phyloP scores from a whole-genome alignment of 2,113 vertebrate genomes.

The Trogon melanurus region DNA sequence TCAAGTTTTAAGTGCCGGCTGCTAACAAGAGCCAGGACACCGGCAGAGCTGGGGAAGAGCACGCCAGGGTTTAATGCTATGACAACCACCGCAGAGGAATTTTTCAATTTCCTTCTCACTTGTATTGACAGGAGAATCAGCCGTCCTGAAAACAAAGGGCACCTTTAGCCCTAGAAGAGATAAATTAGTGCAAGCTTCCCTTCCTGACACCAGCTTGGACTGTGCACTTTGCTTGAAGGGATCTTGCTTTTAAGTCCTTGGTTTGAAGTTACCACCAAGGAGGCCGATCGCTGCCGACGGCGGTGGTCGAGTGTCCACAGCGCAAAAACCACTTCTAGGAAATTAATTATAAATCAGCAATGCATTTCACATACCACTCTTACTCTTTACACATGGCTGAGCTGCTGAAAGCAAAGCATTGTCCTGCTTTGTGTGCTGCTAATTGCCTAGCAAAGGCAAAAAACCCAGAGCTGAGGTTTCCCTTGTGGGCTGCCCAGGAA shows the following conservation, averaged over 20 bases:
- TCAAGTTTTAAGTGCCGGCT: neutral
- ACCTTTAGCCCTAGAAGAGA: neutral
- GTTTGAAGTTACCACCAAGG: neutral
- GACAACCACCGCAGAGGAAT: neutral
- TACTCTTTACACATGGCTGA: neutral
- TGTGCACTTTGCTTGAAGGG: neutral
- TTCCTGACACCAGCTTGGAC: neutral
- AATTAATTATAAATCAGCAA: neutral
- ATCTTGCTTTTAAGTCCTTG: neutral
- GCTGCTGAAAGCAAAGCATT: neutral
- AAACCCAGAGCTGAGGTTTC: neutral
- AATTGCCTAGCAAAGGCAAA: neutral
- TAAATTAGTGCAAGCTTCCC: neutral
- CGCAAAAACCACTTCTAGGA: neutral
- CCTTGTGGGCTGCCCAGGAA: neutral
- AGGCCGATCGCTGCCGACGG: neutral
- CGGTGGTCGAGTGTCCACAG: neutral
- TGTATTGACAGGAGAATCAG: neutral
- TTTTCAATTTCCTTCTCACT: slow-evolving; percentile 27
- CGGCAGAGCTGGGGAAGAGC: neutral
- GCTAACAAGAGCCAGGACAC: neutral
- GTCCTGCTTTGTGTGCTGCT: neutral
- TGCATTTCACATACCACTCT: neutral
- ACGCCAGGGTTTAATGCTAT: neutral
- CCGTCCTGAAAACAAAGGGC: neutral